Base-by-base conservation (phyloP, 2,113 vertebrate species). In the Butorides virescens region DNA sequence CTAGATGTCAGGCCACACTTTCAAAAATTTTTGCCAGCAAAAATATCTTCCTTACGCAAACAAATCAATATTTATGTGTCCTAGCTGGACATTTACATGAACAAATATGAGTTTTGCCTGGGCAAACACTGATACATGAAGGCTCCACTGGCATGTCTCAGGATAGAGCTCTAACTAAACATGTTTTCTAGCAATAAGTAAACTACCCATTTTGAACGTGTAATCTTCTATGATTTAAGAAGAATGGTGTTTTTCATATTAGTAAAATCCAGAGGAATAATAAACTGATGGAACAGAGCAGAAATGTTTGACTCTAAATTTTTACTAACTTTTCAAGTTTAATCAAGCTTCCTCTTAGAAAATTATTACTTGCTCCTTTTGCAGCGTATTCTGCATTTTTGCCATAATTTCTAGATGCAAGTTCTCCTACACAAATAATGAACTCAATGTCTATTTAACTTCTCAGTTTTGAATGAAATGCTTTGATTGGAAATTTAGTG, bases 1-100 rank as follows among this genome's bases (percentile, higher is more conserved):
- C 37, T 91, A 81, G 73, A 91, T 86, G 83, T 84, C 58, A 95
- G 53, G 66, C 73, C 53, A 73, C 53, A 52, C 53, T 95, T 93
- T 71, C 49, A 92, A 92, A 92, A 95, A 17, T 8, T 66, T 87
- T 76, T 92, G 86, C 96, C 94, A 94, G 90, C 15, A 91, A 79
- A 97, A 97, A 97, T 95, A 97, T 66, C 91, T 92, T 93, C 55
- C 77, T 85, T 91, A 36, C 2, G 59, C 67, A 93, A 94, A 92
- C 88, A 95, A 73, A 95, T 96, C 86, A 92, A 85, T 95, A 93
- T 97, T 97, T 96, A 47, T 66, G 37, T 88, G 91, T 93, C 71
- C 91, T 92, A 76, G 70, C 63, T 95, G 89, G 74, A 93, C 53
- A 97, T 97, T 97, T 96, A 37, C 96, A 96, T 93, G 95, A 95